Evolutionary conservation across 2,113 vertebrate genomes (phyloP), one percentile per base, ranked within the genome.

Genomic region (Eretmochelys imbricata): DNA sequence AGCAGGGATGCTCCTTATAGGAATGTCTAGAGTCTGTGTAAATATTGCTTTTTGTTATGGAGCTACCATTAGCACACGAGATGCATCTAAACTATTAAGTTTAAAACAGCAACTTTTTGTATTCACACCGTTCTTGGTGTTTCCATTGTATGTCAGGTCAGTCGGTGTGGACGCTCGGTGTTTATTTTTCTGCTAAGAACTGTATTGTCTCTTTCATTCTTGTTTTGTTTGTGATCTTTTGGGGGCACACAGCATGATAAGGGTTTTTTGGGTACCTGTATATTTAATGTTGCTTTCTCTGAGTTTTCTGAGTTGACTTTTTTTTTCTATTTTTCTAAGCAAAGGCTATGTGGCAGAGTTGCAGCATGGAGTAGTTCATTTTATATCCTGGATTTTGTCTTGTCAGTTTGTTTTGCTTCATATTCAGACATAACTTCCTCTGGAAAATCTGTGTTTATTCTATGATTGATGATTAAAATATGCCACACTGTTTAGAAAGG

Each of bases 81-180:
- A 16, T 0, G 0, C 0, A 1, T 3, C 24, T 29, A 48, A 1
- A 0, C 10, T 79, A 4, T 16, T 78, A 2, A 2, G 0, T 17
- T 25, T 8, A 38, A 11, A 82, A 51, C 13, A 49, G 54, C 0
- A 12, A 2, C 11, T 50, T 81, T 57, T 35, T 76, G 0, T 65
- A 87, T 42, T 8, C 57, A 31, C n/a, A 80, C 14, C 5, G 35
- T 54, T 2, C 49, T 76, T 31, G 10, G 24, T 3, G 0, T 42
- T 14, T 55, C 48, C 29, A 10, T 80, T 49, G 42, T n/a, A 82
- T 42, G 22, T 42, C 24, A n/a, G 35, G 38, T 25, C 22, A 5
- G n/a, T 27, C 24, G 9, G 31, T 0, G 8, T 4, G 51, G 42
- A 48, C 31, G 51, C 46, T 65, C 62, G 75, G 14, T n/a, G 10